Base-by-base conservation (phyloP, 2,113 vertebrate species). In the Rhabdornis inornatus region DNA sequence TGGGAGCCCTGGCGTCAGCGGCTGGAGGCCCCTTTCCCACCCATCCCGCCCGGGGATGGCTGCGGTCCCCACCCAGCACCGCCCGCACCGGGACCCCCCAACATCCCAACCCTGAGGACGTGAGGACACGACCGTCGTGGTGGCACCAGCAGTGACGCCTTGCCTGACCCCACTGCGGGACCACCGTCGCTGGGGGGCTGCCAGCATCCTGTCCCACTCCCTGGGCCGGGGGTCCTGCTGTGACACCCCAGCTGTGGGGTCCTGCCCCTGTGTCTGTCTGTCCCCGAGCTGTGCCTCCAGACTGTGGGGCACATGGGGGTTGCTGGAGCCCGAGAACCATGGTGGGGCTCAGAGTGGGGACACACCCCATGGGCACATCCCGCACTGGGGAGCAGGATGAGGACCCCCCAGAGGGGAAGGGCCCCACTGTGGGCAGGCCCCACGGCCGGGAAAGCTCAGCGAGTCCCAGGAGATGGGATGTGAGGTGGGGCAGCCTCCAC, bases 21-120 rank as follows among this genome's bases (percentile, higher is more conserved):
- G 76, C 72, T 33, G 42, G 83, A 75, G 81, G 93, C 75, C 87
- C 59, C 68, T 80, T 84, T 94, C 84, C 85, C 96, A 84, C 87
- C 87, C 76, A 66, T 31, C 91, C 92, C 64, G 50, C 72, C 85
- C 60, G 52, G 50, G 63, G 64, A 8, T 22, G 68, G 79, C 61
- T 50, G 16, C 13, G 49, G 30, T 49, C 77, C 86, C 68, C 45
- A 27, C 79, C 91, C 63, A 11, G 50, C 63, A 21, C 56, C 69
- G 45, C 70, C 59, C 28, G 45, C 45, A 11, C 18, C 14, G 33
- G 47, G 49, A 44, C 45, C 90, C 81, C 78, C 72, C 49, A 11
- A 19, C 35, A 24, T 40, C 27, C 11, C 7, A 6, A 0, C 23
- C 37, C n/a, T 1, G 57, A 37, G 75, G 56, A 44, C 7, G 35